Evolutionary conservation across 23 tunicate genomes (phyloP), one percentile per base, ranked within the genome.

Genomic region (Ascidia mentula): DNA sequence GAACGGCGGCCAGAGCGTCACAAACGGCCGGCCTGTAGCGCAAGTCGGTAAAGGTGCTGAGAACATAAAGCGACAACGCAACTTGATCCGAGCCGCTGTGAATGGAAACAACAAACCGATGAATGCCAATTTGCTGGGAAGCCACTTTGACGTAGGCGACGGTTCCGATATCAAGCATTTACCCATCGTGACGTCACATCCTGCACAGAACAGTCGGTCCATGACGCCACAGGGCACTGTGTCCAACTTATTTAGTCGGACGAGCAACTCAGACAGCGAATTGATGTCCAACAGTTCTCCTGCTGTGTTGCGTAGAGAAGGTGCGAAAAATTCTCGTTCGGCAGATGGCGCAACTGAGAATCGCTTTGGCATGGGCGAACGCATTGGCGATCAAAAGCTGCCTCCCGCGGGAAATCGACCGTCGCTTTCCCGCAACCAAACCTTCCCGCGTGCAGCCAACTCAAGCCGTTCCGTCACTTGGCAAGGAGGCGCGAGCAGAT

Each of bases 61-160:
- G 39, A 38, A 69, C 75, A 78, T 81, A 45, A 84, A 76, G 24
- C 89, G 96, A 20, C 96, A 90, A 40, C 80, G 80, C 46, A 79
- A 82, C 39, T 75, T 90, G 18, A 90, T 90, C 2, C 79, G 85
- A 0, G 89, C 74, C 34, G 80, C 89, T 18, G 96, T 85, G 74
- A 90, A 90, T 71, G 71, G 78, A 9, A 61, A 38, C 74, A 40
- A 37, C 28, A 60, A 79, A 38, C 33, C 33, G 46, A 24, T 28
- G 22, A 1, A 6, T 24, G 37, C 78, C 20, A 36, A 38, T 18
- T 20, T 69, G 30, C 73, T 24, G 12, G 17, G 22, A 8, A 24
- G 26, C n/a, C 78, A 74, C 40, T 37, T 39, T 74, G 46, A 74
- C 15, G 78, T 36, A 26, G 46, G 22, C 5, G 6, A 26, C 18